Conservation (phyloP, 2,113 vertebrate species). For the Crotophaga sulcirostris region DNA sequence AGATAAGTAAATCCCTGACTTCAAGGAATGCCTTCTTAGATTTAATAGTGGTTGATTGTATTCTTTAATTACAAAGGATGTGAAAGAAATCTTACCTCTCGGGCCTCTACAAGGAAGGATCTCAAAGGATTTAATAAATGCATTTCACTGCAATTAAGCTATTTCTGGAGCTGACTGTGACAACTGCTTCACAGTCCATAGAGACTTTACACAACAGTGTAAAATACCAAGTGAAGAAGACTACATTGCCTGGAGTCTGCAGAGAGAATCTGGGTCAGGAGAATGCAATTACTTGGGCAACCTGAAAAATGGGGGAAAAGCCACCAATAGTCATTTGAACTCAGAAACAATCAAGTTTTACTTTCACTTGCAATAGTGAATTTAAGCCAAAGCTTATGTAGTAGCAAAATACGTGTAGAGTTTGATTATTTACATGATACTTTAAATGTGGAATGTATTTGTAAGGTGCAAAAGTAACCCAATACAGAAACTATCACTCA, state of each 20-base stretch:
- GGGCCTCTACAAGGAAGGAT: not conserved
- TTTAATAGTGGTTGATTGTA: not conserved
- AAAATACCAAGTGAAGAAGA: not conserved
- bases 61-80: not conserved
- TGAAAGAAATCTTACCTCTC: not conserved
- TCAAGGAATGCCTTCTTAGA: not conserved
- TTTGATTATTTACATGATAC: not conserved
- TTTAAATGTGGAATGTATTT: not conserved
- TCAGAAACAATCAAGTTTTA: not conserved
- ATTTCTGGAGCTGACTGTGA: not conserved
- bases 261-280: slow-evolving; percentile 9
- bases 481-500: not conserved
- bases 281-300: not conserved
- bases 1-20: not conserved
- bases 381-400: not conserved
- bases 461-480: not conserved
- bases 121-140: not conserved
- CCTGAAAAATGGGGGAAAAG: not conserved
- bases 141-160: not conserved
- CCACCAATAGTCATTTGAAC: not conserved
- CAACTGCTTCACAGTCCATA: not conserved
- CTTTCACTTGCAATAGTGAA: not conserved
- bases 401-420: not conserved
- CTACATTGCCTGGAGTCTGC: not conserved
- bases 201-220: not conserved